These are phyloP conservation scores for Paramormyrops hopkinsi DNA, from an alignment of 2,797 vertebrate genomes.

Conservation along the genomic window DNA sequence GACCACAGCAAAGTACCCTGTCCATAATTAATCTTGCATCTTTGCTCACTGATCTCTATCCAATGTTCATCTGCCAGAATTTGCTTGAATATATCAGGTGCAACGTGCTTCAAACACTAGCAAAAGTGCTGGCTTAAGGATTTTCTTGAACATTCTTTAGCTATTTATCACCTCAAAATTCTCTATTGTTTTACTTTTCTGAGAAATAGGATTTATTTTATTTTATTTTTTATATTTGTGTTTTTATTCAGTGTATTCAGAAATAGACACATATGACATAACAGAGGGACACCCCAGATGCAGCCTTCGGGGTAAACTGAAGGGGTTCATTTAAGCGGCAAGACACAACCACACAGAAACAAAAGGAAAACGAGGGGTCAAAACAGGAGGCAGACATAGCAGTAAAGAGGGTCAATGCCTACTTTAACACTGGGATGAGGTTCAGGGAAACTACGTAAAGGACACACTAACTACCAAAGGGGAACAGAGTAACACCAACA, in stretches of 20 bases:
- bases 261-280: background rate
- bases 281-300: background rate
- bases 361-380: background rate
- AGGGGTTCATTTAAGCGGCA: background rate
- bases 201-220: background rate
- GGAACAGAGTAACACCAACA: background rate
- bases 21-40: background rate
- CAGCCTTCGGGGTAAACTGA: background rate
- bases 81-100: no score
- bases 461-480: background rate
- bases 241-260: background rate
- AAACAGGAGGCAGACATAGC: background rate
- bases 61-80: background rate
- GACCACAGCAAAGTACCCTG: background rate
- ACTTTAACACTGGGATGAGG: background rate
- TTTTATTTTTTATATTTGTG: background rate
- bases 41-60: background rate
- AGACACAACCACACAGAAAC: background rate
- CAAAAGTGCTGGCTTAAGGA: background rate
- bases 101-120: background rate
- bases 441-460: background rate
- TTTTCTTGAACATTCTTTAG: background rate
- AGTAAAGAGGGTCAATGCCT: background rate
- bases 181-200: background rate
- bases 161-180: background rate